These are phyloP conservation scores for Diphyllodes magnificus DNA, from an alignment of 2,113 vertebrate species.

Conservation along the genomic window DNA sequence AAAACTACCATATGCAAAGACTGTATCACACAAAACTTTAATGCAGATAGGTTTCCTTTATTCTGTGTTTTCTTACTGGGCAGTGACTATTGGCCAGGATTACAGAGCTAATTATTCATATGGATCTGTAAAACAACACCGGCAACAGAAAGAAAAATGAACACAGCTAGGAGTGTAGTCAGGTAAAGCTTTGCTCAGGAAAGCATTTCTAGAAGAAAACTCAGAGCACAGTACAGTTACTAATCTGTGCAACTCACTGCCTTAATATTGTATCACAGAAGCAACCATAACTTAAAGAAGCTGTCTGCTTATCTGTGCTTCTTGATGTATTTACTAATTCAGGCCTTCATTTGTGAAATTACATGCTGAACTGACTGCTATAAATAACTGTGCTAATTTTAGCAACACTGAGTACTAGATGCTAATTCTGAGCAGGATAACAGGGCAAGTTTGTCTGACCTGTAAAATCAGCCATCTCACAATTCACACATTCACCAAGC, in stretches of 20 bases:
- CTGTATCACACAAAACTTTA: neutral
- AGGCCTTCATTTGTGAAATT: neutral
- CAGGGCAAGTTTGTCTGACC: neutral
- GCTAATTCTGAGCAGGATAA: neutral
- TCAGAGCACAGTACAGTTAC: neutral
- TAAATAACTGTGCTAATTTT: neutral
- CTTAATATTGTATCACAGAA: neutral
- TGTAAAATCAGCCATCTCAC: neutral
- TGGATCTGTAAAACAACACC: neutral
- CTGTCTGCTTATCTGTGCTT: neutral
- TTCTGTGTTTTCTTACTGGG: neutral
- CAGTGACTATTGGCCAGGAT: neutral
- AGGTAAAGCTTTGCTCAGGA: neutral
- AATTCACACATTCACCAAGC: neutral
- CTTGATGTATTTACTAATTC: neutral
- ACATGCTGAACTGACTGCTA: neutral
- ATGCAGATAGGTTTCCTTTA: neutral
- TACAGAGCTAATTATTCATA: neutral
- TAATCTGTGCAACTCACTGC: neutral
- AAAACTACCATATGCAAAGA: neutral
- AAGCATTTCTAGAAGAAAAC: neutral
- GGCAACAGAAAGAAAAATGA: neutral
- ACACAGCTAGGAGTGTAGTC: neutral
- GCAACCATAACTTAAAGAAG: neutral
- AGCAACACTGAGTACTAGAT: neutral